Evolutionary conservation across 2,888 invertebrate species (phyloP).

Genomic region (Epinotia bilunana): DNA sequence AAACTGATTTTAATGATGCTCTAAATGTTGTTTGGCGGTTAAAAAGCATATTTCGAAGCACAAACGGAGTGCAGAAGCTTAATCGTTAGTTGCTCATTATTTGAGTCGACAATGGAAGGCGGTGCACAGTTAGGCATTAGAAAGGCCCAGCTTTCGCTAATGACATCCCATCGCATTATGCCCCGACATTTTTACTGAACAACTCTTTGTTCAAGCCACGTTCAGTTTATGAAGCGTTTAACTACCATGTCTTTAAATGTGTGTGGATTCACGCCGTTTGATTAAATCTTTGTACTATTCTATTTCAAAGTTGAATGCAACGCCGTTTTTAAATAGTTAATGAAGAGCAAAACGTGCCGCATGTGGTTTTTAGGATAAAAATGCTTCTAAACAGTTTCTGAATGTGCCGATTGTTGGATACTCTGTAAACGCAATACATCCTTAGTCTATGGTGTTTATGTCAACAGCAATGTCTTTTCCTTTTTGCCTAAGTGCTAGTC

Average conservation of each 20-base stretch:
- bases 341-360: background rate
- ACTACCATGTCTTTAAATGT: conserved; percentile 37
- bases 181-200: conserved; percentile 73
- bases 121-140: conserved; percentile 81
- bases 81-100: conserved; percentile 82
- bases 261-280: conserved; percentile 32
- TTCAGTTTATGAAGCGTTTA: conserved; percentile 41
- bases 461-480: too few species aligned
- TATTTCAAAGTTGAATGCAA: conserved; percentile 1
- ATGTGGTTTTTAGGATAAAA: background rate
- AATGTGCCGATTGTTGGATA: too few species aligned
- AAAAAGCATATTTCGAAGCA: conserved; percentile 57
- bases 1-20: conserved; percentile 53
- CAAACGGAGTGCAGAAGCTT: conserved; percentile 59
- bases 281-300: conserved; percentile 18
- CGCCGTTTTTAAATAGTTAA: background rate
- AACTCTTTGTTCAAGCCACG: conserved; percentile 67
- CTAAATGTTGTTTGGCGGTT: conserved; percentile 52
- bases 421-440: too few species aligned
- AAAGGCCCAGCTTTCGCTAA: conserved; percentile 79
- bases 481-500: too few species aligned
- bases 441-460: too few species aligned
- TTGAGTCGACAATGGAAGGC: conserved; percentile 75
- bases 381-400: background rate
- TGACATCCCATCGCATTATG: conserved; percentile 75